phyloP scores from a whole-genome alignment of 2,113 vertebrate genomes.

The Hepsetus odoe region DNA sequence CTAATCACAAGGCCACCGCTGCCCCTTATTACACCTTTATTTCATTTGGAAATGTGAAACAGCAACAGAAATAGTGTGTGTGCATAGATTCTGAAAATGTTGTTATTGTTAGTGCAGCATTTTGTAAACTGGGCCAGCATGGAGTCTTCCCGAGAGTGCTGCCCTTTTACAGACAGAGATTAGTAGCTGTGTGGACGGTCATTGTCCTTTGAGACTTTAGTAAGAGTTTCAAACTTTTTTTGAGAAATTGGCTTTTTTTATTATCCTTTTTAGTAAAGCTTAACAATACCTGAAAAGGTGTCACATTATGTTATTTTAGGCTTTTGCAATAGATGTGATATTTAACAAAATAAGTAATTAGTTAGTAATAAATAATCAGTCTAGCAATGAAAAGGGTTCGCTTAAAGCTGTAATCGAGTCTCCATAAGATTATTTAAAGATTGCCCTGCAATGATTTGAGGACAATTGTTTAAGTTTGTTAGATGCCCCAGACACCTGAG shows the following conservation, averaged over 20 bases:
- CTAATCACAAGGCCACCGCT: too few relatives aligned
- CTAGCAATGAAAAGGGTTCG: too few relatives aligned
- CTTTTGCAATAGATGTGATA: too few relatives aligned
- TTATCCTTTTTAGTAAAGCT: neutral
- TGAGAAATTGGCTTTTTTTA: neutral
- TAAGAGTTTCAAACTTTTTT: neutral
- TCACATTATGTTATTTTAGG: too few relatives aligned
- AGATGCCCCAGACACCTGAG: too few relatives aligned
- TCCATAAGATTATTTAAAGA: too few relatives aligned
- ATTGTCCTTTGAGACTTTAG: constrained; percentile 18
- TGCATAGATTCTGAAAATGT: neutral
- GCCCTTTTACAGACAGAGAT: constrained; percentile 54
- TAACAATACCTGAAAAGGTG: neutral
- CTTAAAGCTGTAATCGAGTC: too few relatives aligned
- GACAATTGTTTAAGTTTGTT: too few relatives aligned
- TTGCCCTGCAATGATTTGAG: too few relatives aligned
- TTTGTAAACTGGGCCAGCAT: constrained; percentile 38
- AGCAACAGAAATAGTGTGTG: neutral
- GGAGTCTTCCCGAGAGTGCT: constrained; percentile 19
- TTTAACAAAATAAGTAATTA: too few relatives aligned
- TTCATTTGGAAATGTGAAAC: neutral
- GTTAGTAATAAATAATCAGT: too few relatives aligned
- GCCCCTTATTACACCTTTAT: too few relatives aligned
- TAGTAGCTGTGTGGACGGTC: constrained; percentile 9
- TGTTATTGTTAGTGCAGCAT: neutral